Evolutionary conservation across 2,888 invertebrate species (phyloP).

Genomic region (Escarpia spicata): DNA sequence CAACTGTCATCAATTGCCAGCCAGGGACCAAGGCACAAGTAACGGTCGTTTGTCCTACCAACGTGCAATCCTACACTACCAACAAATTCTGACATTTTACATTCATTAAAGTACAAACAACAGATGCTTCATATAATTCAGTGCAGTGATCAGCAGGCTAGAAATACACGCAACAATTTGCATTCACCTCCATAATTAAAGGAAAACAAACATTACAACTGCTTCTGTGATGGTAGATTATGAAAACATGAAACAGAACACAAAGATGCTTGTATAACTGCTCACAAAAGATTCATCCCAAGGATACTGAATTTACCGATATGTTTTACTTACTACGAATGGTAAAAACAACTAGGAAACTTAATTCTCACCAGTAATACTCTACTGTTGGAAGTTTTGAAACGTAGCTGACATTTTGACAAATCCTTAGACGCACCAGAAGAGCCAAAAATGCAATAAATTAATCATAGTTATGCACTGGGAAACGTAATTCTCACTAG

Average conservation of each 20-base stretch:
- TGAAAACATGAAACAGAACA: not conserved
- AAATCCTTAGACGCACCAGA: too few relatives aligned
- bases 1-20: not conserved
- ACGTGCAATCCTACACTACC: not conserved
- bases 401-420: too few relatives aligned
- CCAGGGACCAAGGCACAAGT: not conserved
- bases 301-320: not conserved
- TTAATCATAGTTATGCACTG: not conserved
- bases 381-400: too few relatives aligned
- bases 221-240: not conserved
- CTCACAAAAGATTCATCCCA: not conserved
- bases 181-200: not conserved
- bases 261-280: too few relatives aligned
- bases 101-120: too few relatives aligned
- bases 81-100: not conserved
- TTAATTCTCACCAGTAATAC: too few relatives aligned
- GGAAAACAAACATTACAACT: not conserved
- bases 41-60: not conserved
- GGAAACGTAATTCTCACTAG: not conserved
- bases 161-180: not conserved
- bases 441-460: too few relatives aligned
- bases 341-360: too few relatives aligned
- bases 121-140: not conserved
- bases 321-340: not conserved
- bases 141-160: not conserved